Evolutionary conservation across 1,140 invertebrate species (phyloP).

Genomic region (Brachionus rubens): DNA sequence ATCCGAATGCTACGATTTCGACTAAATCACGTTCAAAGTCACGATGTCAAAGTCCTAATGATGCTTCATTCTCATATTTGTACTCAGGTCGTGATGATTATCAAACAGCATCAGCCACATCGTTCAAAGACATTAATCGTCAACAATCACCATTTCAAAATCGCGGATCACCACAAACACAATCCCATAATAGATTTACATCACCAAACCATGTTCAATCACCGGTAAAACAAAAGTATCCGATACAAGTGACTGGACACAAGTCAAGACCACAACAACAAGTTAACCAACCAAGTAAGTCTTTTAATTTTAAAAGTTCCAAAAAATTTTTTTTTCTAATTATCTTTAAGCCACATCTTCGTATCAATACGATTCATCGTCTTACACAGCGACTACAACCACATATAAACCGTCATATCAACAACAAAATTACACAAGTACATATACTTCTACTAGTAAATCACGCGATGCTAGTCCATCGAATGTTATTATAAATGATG

Average conservation of each 20-base stretch:
- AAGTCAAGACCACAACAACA: not conserved
- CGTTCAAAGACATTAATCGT: slow-evolving; percentile 22
- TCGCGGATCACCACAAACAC: slow-evolving; percentile 19
- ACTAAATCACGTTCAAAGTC: slow-evolving; percentile 19
- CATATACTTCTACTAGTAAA: not conserved
- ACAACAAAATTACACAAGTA: slow-evolving; percentile 21
- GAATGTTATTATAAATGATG: not conserved
- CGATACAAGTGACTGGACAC: not conserved
- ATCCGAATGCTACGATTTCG: slow-evolving; percentile 5
- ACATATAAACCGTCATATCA: not conserved
- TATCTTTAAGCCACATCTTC: not conserved
- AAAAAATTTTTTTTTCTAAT: not conserved
- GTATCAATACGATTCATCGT: slow-evolving; percentile 39
- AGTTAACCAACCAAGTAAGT: not conserved
- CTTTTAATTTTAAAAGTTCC: not conserved
- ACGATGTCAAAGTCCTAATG: slow-evolving; percentile 36
- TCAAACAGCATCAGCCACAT: slow-evolving; percentile 28
- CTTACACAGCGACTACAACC: not conserved
- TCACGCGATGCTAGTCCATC: not conserved
- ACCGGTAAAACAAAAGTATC: not conserved
- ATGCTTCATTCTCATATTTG: slow-evolving; percentile 38
- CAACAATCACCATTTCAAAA: slow-evolving; percentile 33
- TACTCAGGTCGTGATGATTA: slow-evolving; percentile 40
- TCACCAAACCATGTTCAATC: slow-evolving; percentile 18
- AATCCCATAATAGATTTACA: slow-evolving; percentile 27